Evolutionary conservation across 2,888 invertebrate species (phyloP).

Genomic region (Melieria picta): DNA sequence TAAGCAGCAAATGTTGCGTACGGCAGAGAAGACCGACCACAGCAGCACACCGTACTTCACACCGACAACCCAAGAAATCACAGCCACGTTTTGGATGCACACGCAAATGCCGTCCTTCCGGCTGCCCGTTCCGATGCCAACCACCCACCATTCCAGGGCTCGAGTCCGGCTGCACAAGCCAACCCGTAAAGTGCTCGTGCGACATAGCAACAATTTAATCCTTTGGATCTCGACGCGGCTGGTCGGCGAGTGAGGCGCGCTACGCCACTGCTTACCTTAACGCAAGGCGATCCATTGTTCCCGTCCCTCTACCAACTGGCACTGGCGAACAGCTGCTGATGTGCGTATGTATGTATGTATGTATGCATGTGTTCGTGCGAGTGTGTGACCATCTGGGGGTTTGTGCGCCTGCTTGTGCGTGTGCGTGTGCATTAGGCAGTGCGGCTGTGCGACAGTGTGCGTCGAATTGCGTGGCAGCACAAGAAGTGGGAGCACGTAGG

Average conservation of each 20-base stretch:
- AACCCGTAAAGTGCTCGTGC: not conserved
- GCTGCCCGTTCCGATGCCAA: too few relatives aligned
- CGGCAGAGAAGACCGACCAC: not conserved
- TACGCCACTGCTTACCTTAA: too few relatives aligned
- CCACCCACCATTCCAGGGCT: too few relatives aligned
- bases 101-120: conserved; percentile 3
- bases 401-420: not conserved
- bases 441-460: too few relatives aligned
- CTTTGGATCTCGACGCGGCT: not conserved
- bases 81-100: not conserved
- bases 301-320: not conserved
- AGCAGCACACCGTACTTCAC: not conserved
- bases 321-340: not conserved
- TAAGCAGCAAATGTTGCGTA: not conserved
- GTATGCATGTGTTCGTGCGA: too few relatives aligned
- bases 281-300: not conserved
- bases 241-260: too few relatives aligned
- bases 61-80: not conserved
- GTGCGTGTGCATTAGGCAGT: not conserved
- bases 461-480: too few relatives aligned
- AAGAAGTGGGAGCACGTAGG: not conserved
- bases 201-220: not conserved
- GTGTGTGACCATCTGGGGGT: too few relatives aligned
- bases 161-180: not conserved
- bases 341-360: too few relatives aligned